Evolutionary conservation across 92 coral and sea anemone species (phyloP).

Genomic region (Siderastrea siderea): DNA sequence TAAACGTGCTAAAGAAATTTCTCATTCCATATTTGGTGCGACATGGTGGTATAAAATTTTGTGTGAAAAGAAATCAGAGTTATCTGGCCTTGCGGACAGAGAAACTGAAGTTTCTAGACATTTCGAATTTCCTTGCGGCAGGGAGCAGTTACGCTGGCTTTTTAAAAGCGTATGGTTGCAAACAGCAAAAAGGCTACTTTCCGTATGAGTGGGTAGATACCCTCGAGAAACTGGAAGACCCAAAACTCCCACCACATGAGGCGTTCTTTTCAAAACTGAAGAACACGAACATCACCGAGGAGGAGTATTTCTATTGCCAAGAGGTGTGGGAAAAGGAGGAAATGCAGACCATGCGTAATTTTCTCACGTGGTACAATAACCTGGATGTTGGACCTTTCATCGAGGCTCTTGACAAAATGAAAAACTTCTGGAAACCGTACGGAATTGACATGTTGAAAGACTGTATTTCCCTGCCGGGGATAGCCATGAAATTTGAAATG

Average conservation of each 20-base stretch:
- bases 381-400: slow-evolving; percentile 34
- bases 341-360: neutral
- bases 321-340: slow-evolving; percentile 22
- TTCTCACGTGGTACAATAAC: no score
- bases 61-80: no score
- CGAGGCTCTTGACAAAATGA: slow-evolving; percentile 47
- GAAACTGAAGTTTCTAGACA: slow-evolving; percentile 16
- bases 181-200: neutral
- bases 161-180: no score
- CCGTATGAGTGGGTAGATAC: slow-evolving; percentile 40
- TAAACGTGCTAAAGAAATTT: neutral
- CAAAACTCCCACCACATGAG: slow-evolving; percentile 35
- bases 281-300: no score
- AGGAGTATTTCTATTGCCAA: no score
- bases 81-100: neutral
- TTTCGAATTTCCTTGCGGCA: no score
- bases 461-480: neutral
- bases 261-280: no score
- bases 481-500: neutral
- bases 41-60: neutral
- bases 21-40: slow-evolving; percentile 3
- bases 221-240: slow-evolving; percentile 27
- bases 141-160: no score
- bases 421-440: slow-evolving; percentile 37
- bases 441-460: slow-evolving; percentile 57